Base-by-base conservation (phyloP, 2,113 vertebrate genomes). In the Chionis minor region DNA sequence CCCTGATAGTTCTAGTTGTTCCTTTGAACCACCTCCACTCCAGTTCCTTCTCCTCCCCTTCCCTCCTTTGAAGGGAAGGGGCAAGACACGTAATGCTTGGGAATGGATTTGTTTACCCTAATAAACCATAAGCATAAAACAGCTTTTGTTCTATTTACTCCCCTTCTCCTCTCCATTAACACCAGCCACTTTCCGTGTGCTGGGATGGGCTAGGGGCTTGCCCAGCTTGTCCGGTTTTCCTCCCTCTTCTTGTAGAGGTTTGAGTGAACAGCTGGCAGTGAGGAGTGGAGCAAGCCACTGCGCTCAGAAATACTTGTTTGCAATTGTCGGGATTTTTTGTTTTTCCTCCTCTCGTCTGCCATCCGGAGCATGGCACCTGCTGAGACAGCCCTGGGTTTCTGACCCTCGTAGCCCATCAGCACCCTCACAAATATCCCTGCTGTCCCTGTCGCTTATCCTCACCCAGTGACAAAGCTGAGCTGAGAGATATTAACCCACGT, bases 1-100 rank as follows among this genome's bases (percentile, higher is more conserved):
- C 44, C 33, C 32, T 40, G 27, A 40, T 44, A 61, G 11, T 52
- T 35, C 18, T 47, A 32, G 7, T 16, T 69, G 42, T 42, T 91
- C 56, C 66, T 94, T 95, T 96, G 81, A 96, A 77, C 52, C 58
- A 85, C 62, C 66, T 72, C 56, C n/a, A 61, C 75, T 75, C 38
- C 55, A 56, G 40, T 72, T 95, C 89, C 56, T 92, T 82, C 70
- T 92, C 81, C 65, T 62, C 38, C 42, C 22, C 38, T 70, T 80
- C 51, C 17, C 56, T 87, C 38, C 52, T 81, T 79, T 92, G 80
- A 88, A 92, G 69, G 65, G 85, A 91, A 47, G 52, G 5, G 24
- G 30, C 23, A 81, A 91, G 35, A 45, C 81, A 70, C 0, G 0
- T 33, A 95, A 61, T 32, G 11, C 73, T 80, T 77, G 35, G 58